phyloP scores from a whole-genome alignment of 1,140 invertebrate species.

The Cydia pomonella region DNA sequence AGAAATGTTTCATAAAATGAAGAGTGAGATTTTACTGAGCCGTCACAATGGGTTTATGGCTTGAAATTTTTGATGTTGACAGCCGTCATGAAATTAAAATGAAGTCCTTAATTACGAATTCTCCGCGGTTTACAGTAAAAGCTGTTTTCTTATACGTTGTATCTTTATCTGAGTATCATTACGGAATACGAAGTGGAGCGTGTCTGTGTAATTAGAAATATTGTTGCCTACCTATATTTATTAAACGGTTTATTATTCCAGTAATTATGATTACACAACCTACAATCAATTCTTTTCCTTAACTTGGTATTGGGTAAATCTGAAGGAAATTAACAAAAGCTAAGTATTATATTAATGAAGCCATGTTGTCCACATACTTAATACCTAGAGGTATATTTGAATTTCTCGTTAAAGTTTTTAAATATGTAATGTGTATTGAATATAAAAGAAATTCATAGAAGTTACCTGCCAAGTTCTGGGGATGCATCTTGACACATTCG shows the following conservation, averaged over 20 bases:
- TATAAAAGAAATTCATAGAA: background rate
- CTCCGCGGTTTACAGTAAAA: constrained; percentile 29
- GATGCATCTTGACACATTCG: no score
- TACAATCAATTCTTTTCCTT: no score
- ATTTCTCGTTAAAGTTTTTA: no score
- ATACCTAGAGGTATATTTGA: no score
- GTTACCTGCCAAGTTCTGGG: background rate
- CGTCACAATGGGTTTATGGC: constrained; percentile 39
- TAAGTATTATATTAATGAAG: no score
- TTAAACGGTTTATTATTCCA: background rate
- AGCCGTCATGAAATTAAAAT: constrained; percentile 42
- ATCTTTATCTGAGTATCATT: constrained; percentile 5
- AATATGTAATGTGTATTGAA: background rate
- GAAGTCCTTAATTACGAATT: constrained; percentile 38
- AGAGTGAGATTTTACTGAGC: constrained; percentile 41
- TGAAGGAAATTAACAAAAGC: no score
- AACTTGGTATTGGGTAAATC: no score
- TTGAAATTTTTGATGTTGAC: constrained; percentile 45
- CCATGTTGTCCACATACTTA: no score
- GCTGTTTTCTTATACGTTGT: constrained; percentile 22
- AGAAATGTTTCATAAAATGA: constrained; percentile 41
- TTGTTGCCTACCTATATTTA: background rate
- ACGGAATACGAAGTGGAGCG: background rate
- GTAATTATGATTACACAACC: no score
- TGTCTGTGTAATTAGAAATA: background rate